These are phyloP conservation scores for Sorex araneus DNA, from an alignment of 2,113 vertebrate genomes.

Conservation along the genomic window DNA sequence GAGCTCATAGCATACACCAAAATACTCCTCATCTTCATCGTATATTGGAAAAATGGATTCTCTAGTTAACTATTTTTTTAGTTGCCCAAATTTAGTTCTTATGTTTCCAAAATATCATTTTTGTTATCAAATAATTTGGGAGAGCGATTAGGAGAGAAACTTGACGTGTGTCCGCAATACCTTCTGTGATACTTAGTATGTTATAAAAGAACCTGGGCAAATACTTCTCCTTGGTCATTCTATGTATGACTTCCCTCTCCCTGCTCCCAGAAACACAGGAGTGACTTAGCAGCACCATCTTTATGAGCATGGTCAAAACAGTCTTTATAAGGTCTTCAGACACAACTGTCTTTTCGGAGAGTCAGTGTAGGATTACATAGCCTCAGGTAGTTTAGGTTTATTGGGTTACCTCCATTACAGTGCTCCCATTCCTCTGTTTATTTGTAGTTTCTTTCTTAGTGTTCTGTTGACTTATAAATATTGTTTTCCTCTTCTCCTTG, in stretches of 20 bases:
- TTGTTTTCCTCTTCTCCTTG: no score
- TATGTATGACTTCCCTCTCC: not conserved
- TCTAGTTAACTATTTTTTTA: not conserved
- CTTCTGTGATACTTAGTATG: not conserved
- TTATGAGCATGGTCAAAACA: not conserved
- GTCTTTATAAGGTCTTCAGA: not conserved
- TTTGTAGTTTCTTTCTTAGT: no score
- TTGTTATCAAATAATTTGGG: not conserved
- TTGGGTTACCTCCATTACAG: no score
- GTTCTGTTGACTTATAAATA: no score
- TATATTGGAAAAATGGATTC: not conserved
- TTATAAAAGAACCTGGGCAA: no score
- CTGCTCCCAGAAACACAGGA: not conserved
- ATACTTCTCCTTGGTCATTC: not conserved
- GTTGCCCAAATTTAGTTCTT: not conserved
- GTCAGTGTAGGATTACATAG: no score
- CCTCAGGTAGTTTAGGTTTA: no score
- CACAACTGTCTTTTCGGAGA: not conserved
- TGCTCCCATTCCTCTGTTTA: no score
- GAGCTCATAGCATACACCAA: not conserved
- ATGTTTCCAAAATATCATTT: not conserved
- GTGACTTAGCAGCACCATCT: not conserved
- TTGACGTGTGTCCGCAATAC: not conserved
- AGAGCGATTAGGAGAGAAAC: not conserved
- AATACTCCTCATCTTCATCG: not conserved